Evolutionary conservation across 2,113 vertebrate genomes (phyloP).

Genomic region (Emydocephalus ijimae): DNA sequence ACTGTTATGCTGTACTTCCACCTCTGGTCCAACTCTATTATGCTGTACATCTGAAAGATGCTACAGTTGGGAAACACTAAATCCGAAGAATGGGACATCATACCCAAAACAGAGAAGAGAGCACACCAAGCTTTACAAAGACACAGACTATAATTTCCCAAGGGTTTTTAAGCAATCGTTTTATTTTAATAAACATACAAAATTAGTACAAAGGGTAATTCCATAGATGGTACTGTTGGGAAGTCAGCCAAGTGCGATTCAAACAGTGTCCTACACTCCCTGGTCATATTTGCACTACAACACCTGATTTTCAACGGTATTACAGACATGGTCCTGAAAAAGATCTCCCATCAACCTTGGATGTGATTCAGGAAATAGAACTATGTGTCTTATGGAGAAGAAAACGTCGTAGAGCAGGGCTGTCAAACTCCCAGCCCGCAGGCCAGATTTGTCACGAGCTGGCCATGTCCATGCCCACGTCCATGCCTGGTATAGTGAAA

Average conservation of each 20-base stretch:
- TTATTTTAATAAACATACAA: slow-evolving; percentile 25
- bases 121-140: background rate
- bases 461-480: too few species aligned
- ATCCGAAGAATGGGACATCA: background rate
- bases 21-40: too few species aligned
- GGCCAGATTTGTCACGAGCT: too few species aligned
- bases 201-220: background rate
- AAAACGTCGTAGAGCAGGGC: too few species aligned
- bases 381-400: background rate
- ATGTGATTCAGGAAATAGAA: too few species aligned
- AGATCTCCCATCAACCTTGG: background rate
- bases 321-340: background rate
- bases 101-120: background rate
- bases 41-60: too few species aligned
- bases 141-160: background rate
- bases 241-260: background rate
- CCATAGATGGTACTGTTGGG: background rate
- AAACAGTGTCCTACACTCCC: too few species aligned
- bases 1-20: too few species aligned
- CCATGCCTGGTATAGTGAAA: too few species aligned
- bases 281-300: background rate
- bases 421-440: too few species aligned
- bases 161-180: background rate
- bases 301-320: background rate
- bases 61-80: too few species aligned